A percentile compares a stretch with the other conserved stretches of the same genome.
Conservation (phyloP, 2,888 invertebrate genomes). For the Dryobota labecula region DNA sequence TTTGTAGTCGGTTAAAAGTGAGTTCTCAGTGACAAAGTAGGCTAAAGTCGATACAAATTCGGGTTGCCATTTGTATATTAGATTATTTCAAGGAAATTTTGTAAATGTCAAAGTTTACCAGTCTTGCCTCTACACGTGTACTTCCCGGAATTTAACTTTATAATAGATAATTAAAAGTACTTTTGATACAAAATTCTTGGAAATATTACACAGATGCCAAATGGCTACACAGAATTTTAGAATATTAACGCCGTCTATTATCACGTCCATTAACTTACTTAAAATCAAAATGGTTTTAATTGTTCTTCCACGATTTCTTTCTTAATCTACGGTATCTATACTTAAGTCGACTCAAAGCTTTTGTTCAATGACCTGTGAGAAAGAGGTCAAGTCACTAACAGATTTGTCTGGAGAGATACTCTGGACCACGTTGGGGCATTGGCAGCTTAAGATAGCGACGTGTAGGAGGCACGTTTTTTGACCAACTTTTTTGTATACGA, state of each 20-base stretch:
- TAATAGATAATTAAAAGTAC: not conserved
- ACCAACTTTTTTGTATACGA: constrained; percentile 7
- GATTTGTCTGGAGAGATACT: constrained; percentile 48
- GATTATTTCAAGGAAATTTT: not conserved
- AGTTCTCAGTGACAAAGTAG: not conserved
- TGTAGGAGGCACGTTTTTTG: constrained; percentile 15
- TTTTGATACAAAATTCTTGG: not conserved
- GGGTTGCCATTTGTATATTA: not conserved
- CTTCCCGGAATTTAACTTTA: not conserved
- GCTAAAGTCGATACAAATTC: not conserved
- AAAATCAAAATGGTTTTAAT: constrained; percentile 39
- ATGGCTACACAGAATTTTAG: not conserved
- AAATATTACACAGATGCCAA: not conserved
- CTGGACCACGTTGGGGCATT: constrained; percentile 32
- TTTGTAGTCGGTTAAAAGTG: not conserved
- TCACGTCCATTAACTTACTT: constrained; percentile 25
- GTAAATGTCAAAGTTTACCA: not conserved
- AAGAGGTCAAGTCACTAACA: constrained; percentile 52
- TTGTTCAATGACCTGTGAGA: constrained; percentile 45
- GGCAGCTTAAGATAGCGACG: constrained; percentile 37
- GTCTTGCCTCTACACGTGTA: not conserved
- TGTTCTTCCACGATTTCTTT: constrained; percentile 34
- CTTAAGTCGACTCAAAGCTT: constrained; percentile 16
- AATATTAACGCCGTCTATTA: constrained; percentile 11
- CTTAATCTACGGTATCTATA: constrained; percentile 13